These are phyloP conservation scores for Sitobion miscanthi DNA, from an alignment of 1,140 invertebrate species.

Conservation along the genomic window DNA sequence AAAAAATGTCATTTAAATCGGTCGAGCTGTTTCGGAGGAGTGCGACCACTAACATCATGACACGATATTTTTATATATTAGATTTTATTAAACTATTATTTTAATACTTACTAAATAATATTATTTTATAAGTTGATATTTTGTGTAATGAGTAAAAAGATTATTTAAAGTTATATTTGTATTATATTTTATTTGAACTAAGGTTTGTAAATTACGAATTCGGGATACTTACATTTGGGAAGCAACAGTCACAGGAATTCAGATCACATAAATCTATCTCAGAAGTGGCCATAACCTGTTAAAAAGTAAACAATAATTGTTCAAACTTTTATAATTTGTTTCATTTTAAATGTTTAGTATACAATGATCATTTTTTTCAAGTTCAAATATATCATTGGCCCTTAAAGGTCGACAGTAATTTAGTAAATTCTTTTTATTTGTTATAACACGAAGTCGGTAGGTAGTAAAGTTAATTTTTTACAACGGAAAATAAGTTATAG, in stretches of 20 bases:
- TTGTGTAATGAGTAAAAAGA: not conserved
- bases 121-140: not conserved
- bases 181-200: not conserved
- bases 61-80: too few species aligned
- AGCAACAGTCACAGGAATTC: too few species aligned
- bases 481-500: not conserved
- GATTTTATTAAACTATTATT: not conserved
- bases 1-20: too few species aligned
- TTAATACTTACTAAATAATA: not conserved
- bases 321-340: not conserved
- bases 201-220: not conserved
- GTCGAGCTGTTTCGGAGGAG: too few species aligned
- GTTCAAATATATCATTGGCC: not conserved
- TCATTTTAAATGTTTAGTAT: not conserved
- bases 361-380: not conserved
- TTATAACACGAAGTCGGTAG: not conserved
- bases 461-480: not conserved
- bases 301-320: not conserved
- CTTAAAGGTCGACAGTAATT: not conserved
- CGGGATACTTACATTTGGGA: not conserved
- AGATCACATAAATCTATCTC: not conserved
- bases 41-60: too few species aligned
- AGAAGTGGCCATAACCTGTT: not conserved
- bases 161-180: too few species aligned
- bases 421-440: not conserved